These are phyloP conservation scores for Diabrotica virgifera DNA, from an alignment of 1,140 invertebrate genomes.

Conservation along the genomic window DNA sequence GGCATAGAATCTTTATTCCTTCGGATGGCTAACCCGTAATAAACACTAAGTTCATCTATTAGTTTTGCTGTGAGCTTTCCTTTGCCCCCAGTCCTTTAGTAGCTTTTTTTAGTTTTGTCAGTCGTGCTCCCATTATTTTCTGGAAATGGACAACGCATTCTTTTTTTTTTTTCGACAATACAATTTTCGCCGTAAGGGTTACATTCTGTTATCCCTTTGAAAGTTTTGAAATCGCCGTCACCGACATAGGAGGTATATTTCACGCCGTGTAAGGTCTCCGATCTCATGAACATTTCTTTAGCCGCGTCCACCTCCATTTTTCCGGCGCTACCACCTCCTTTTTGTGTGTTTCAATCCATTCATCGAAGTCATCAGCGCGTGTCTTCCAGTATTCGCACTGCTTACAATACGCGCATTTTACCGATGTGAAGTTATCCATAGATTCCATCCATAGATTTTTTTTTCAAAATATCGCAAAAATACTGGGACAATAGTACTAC, in stretches of 20 bases:
- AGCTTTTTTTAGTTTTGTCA: constrained; percentile 26
- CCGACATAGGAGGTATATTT: constrained; percentile 35
- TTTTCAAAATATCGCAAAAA: too few relatives aligned
- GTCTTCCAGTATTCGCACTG: too few relatives aligned
- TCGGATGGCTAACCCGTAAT: constrained; percentile 41
- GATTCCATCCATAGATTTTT: too few relatives aligned
- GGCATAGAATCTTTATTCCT: constrained; percentile 42
- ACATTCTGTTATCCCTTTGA: constrained; percentile 26
- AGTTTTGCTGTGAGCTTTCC: too few relatives aligned
- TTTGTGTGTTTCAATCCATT: constrained; percentile 26
- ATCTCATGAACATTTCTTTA: constrained; percentile 9
- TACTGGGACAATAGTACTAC: too few relatives aligned
- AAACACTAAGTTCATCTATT: constrained; percentile 34
- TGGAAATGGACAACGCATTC: constrained; percentile 36
- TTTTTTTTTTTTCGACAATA: constrained; percentile 28
- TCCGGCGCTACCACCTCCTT: constrained; percentile 29
- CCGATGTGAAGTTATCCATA: too few relatives aligned
- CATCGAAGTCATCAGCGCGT: too few relatives aligned
- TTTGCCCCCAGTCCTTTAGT: constrained; percentile 31
- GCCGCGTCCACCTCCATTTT: constrained; percentile 33
- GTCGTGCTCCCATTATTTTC: constrained; percentile 34
- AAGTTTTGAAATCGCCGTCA: constrained; percentile 37
- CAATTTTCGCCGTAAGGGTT: constrained; percentile 28
- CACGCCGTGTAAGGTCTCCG: constrained; percentile 14
- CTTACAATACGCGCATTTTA: too few relatives aligned